Base-by-base conservation (phyloP, 1,140 invertebrate genomes). In the Brachionus koreanus region DNA sequence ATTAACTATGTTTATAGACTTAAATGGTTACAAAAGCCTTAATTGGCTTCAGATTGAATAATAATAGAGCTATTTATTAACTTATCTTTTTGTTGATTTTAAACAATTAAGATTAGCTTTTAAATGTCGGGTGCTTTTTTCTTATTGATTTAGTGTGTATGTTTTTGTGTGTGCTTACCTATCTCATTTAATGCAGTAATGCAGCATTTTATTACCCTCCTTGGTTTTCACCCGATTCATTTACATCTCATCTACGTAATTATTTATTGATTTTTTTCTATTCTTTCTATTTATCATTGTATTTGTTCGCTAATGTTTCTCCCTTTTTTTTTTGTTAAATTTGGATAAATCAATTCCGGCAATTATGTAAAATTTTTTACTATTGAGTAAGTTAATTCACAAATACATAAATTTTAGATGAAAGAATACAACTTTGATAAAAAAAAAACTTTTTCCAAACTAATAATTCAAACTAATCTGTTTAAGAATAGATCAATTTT, bases 1-100 rank as follows among this genome's bases (percentile, higher is more conserved):
- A 65, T 65, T 65, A 65, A 65, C 25, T 65, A 57, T 57, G 49
- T 57, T 57, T 57, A 57, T 5, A 57, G 49, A 57, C n/a, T 57
- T 19, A 7, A 19, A 57, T 57, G 49, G 49, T 57, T 57, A 23
- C 49, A 57, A 7, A 57, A 16, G n/a, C 9, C 49, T 57, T 57
- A 57, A 57, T 57, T 57, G 49, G 49, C 49, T 57, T 57, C 49
- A 25, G 16, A 57, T 57, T 57, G 49, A 57, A 19, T 57, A 57
- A 19, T 57, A 57, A 57, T 57, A n/a, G 49, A 57, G 49, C 19
- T 57, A 57, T 57, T 57, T 57, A 25, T 19, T 19, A 57, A 57
- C 49, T 57, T 57, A 57, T 57, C 49, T 57, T 57, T 19, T 25
- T 19, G 49, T 57, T 57, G 16, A 57, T 57, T n/a, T 57, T 57